phyloP scores from a whole-genome alignment of 37 sponge, comb jelly and placozoan species.

The Geodia barretti region DNA sequence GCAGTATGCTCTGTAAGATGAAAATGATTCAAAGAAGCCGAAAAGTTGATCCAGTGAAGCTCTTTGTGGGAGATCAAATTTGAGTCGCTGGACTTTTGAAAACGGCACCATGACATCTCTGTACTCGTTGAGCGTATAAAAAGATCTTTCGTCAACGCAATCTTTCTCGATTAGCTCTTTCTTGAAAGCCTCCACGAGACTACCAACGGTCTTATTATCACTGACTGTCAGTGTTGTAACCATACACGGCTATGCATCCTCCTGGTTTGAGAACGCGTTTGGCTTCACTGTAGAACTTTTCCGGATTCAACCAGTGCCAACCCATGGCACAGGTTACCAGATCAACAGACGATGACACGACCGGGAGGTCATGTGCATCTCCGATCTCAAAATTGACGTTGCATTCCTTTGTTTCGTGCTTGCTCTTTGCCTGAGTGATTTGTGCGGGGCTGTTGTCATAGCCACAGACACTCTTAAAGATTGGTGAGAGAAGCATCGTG shows the following conservation, averaged over 20 bases:
- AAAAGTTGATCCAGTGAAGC: not conserved
- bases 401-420: not conserved
- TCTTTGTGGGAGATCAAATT: not conserved
- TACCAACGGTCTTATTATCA: not conserved
- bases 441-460: not conserved
- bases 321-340: constrained; percentile 2
- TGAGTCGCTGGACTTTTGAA: not conserved
- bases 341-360: not conserved
- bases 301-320: not conserved
- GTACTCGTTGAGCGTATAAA: not conserved
- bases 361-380: not conserved
- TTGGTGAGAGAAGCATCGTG: not conserved
- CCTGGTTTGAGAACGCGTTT: not conserved
- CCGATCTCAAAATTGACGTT: not conserved
- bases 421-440: not conserved
- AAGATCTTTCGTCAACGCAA: not conserved
- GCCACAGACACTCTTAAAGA: not conserved
- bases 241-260: constrained; percentile 3
- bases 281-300: not conserved
- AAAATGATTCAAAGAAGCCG: not conserved
- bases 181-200: not conserved
- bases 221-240: not conserved
- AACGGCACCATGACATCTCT: not conserved
- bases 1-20: not conserved
- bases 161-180: not conserved